A percentile compares a stretch with the other conserved stretches of the same genome.
phyloP scores from a whole-genome alignment of 2,113 vertebrate species.

The Arenaria interpres region DNA sequence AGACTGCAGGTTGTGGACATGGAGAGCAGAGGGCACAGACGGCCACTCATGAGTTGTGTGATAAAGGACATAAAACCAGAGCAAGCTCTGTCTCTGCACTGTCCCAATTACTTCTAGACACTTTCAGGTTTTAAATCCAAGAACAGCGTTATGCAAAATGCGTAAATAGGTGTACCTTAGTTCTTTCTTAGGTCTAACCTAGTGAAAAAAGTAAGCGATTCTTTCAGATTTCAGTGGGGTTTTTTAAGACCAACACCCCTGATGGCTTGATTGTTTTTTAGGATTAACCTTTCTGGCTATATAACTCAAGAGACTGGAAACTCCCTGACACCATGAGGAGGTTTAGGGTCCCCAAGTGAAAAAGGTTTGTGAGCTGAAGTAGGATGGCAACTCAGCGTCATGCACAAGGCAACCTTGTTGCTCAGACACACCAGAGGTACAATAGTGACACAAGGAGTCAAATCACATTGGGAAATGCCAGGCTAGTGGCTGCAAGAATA shows the following conservation, averaged over 20 bases:
- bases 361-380: not conserved
- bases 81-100: not conserved
- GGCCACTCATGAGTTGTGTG: not conserved
- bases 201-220: not conserved
- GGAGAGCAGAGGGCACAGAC: not conserved
- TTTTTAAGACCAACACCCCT: not conserved
- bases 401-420: not conserved
- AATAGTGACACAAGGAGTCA: not conserved
- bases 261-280: not conserved
- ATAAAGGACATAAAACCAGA: not conserved
- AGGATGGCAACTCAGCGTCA: not conserved
- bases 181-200: not conserved
- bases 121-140: not conserved
- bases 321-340: not conserved
- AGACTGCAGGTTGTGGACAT: accelerated
- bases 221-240: accelerated
- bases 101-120: not conserved
- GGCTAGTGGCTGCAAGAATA: not conserved
- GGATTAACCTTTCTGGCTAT: not conserved
- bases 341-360: not conserved
- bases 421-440: not conserved
- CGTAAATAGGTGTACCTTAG: not conserved
- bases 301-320: not conserved
- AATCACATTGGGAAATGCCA: not conserved
- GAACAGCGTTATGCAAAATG: not conserved